These are phyloP conservation scores for Scatophagus argus DNA, from an alignment of 2,113 vertebrate genomes.

Conservation along the genomic window DNA sequence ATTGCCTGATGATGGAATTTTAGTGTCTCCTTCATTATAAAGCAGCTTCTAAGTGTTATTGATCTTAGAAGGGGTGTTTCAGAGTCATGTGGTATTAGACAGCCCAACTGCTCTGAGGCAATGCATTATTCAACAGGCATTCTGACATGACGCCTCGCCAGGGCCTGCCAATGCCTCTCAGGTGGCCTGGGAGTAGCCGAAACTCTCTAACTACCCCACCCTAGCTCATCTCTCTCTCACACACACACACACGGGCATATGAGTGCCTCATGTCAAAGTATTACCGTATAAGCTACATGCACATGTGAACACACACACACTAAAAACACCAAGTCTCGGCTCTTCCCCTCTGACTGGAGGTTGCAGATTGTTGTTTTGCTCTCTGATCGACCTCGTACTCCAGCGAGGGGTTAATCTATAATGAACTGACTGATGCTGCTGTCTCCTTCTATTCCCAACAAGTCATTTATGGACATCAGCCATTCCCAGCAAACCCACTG, in stretches of 20 bases:
- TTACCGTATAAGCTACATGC: constrained; percentile 4
- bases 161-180: constrained; percentile 77
- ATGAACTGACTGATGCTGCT: constrained; percentile 64
- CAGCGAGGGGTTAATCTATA: constrained; percentile 70
- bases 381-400: constrained; percentile 51
- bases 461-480: constrained; percentile 58
- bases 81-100: constrained; percentile 85
- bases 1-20: constrained; percentile 85
- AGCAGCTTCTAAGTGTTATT: constrained; percentile 91
- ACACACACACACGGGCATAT: not conserved
- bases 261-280: constrained; percentile 3
- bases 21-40: constrained; percentile 86
- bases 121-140: constrained; percentile 90
- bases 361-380: constrained; percentile 57
- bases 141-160: constrained; percentile 76
- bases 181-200: constrained; percentile 75
- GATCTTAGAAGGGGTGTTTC: constrained; percentile 86
- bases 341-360: constrained; percentile 29
- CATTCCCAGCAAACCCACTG: constrained; percentile 48
- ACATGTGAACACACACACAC: not conserved
- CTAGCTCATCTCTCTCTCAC: constrained; percentile 22
- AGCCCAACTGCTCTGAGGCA: constrained; percentile 82
- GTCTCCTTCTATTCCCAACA: constrained; percentile 58
- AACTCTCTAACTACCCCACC: constrained; percentile 45
- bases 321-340: not conserved